Evolutionary conservation across 2,113 vertebrate genomes (phyloP).

Genomic region (Ptychochromis oligacanthus): DNA sequence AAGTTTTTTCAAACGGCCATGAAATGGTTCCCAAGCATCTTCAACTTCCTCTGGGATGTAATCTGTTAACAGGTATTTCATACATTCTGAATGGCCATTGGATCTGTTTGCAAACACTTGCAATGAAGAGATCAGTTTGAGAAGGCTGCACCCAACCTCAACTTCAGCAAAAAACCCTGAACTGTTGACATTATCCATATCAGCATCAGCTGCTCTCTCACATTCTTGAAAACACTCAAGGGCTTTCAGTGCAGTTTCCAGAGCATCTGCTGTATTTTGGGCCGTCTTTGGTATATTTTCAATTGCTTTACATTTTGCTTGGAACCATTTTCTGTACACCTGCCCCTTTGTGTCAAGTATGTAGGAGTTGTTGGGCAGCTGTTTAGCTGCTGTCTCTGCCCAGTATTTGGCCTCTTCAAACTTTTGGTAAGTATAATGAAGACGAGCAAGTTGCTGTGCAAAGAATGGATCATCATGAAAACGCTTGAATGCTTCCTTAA

Average conservation of each 20-base stretch:
- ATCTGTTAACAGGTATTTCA: constrained; percentile 80
- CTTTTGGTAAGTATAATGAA: constrained; percentile 80
- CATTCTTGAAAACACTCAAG: constrained; percentile 82
- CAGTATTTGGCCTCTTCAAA: constrained; percentile 82
- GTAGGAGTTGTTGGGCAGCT: constrained; percentile 80
- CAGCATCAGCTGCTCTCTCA: constrained; percentile 75
- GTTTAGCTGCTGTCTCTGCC: constrained; percentile 76
- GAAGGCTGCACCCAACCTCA: constrained; percentile 81
- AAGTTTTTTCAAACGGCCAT: constrained; percentile 76
- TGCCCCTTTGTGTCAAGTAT: constrained; percentile 88
- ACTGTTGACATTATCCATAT: constrained; percentile 73
- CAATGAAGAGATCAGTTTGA: constrained; percentile 77
- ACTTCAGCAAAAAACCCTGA: constrained; percentile 81
- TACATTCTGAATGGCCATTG: constrained; percentile 66
- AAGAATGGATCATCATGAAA: constrained; percentile 81
- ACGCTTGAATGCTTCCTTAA: constrained; percentile 74
- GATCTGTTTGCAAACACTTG: constrained; percentile 66
- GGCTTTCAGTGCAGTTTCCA: constrained; percentile 80
- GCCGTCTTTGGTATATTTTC: constrained; percentile 44
- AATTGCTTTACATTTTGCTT: constrained; percentile 69
- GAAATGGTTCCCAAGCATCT: constrained; percentile 76
- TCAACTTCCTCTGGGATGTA: constrained; percentile 78
- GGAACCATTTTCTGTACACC: constrained; percentile 84
- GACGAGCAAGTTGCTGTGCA: constrained; percentile 85
- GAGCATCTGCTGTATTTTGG: constrained; percentile 60